Conservation (phyloP, 2,888 invertebrate species). For the Yponomeuta evonymella region DNA sequence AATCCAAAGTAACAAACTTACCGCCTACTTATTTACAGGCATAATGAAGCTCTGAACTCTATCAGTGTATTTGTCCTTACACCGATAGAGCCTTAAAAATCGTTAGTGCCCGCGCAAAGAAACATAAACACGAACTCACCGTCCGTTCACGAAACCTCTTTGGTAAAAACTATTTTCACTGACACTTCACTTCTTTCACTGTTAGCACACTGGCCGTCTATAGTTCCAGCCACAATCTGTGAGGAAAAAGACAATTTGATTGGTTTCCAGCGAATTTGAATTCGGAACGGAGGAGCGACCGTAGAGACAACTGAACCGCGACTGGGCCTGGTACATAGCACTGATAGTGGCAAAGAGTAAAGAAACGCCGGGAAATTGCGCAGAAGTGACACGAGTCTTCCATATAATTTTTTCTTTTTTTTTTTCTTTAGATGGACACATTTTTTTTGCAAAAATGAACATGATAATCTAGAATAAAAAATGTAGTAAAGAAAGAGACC, state of each 20-base stretch:
- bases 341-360: conserved; percentile 38
- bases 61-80: not conserved
- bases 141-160: not conserved
- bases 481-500: too few species aligned
- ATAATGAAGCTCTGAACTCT: not conserved
- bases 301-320: conserved; percentile 33
- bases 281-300: conserved; percentile 28
- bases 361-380: conserved; percentile 22
- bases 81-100: conserved; percentile 2
- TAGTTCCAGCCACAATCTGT: not conserved
- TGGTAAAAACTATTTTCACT: not conserved
- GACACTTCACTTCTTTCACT: conserved; percentile 7
- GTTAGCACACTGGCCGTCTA: not conserved
- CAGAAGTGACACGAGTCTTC: not conserved
- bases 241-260: not conserved
- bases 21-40: not conserved
- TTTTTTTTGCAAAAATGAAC: too few species aligned
- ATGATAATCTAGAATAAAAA: too few species aligned
- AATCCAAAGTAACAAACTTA: not conserved
- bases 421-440: too few species aligned
- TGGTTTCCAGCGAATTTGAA: conserved; percentile 24
- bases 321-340: conserved; percentile 34
- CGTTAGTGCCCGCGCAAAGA: not conserved
- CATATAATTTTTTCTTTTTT: too few species aligned
- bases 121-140: conserved; percentile 12